These are phyloP conservation scores for Subanguina moxae DNA, from an alignment of 1,140 invertebrate genomes.

Conservation along the genomic window DNA sequence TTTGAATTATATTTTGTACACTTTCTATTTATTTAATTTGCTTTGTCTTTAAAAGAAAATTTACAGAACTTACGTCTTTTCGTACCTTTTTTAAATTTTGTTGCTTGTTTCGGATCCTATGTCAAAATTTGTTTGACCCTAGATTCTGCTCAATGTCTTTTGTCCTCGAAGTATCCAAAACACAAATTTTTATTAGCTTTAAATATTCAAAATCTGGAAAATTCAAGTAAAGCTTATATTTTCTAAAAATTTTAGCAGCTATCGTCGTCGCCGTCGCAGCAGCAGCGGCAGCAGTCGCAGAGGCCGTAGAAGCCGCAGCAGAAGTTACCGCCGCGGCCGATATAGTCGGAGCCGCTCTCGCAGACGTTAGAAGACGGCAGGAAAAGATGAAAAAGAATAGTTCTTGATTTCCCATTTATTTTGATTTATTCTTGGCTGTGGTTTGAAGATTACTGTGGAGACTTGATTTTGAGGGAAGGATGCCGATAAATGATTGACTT, in stretches of 20 bases:
- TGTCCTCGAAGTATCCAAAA: no score
- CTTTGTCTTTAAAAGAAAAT: neutral
- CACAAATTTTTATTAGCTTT: no score
- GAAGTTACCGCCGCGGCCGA: slow-evolving; percentile 16
- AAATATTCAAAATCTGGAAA: no score
- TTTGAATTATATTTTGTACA: neutral
- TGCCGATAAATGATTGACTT: no score
- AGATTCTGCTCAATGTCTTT: neutral
- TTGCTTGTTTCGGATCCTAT: neutral
- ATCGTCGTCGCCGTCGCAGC: slow-evolving; percentile 5
- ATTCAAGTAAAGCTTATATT: neutral
- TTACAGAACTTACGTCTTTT: neutral
- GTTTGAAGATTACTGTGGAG: no score
- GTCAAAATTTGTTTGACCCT: neutral
- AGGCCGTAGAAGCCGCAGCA: neutral
- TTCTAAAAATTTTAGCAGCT: neutral
- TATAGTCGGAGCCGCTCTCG: slow-evolving; percentile 8
- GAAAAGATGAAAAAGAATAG: neutral
- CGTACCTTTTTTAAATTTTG: neutral
- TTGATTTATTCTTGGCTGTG: no score
- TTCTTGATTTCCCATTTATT: no score
- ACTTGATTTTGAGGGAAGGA: no score
- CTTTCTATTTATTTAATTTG: neutral
- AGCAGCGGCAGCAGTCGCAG: slow-evolving; percentile 3
- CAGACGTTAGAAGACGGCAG: neutral